These are phyloP conservation scores for Torymus auratus DNA, from an alignment of 2,888 invertebrate species.

Conservation along the genomic window DNA sequence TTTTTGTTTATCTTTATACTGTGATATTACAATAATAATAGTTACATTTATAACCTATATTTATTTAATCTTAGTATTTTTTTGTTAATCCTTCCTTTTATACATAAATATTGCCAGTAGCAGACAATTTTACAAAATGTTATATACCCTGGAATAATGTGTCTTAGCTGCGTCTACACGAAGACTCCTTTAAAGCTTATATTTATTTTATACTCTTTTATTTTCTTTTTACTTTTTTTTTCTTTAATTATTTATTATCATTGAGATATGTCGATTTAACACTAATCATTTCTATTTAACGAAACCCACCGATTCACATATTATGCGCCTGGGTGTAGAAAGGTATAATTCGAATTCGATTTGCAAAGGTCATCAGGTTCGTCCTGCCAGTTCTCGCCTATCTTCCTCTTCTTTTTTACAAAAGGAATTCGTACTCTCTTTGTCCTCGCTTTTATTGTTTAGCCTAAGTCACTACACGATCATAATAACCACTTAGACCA, in stretches of 20 bases:
- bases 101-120: constrained; percentile 71
- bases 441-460: background rate
- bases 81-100: constrained; percentile 58
- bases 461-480: constrained; percentile 11
- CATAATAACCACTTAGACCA: background rate
- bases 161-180: constrained; percentile 58
- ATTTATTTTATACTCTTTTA: constrained; percentile 5
- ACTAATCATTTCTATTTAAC: constrained; percentile 20
- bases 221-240: constrained; percentile 12
- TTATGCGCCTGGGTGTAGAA: background rate
- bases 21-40: constrained; percentile 55
- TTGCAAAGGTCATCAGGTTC: background rate
- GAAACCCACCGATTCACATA: constrained; percentile 18
- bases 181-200: constrained; percentile 39
- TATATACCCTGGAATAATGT: constrained; percentile 73
- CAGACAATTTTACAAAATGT: constrained; percentile 70
- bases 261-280: constrained; percentile 39
- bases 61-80: constrained; percentile 28
- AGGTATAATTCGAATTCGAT: background rate
- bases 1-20: constrained; percentile 26
- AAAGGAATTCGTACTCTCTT: constrained; percentile 35
- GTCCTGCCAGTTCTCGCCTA: background rate
- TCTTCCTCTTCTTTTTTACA: constrained; percentile 5
- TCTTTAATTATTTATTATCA: constrained; percentile 38
- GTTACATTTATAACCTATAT: constrained; percentile 57